Conservation (phyloP, 30 jellyfish, hydroid and myxozoan genomes). For the Aurelia sp. region DNA sequence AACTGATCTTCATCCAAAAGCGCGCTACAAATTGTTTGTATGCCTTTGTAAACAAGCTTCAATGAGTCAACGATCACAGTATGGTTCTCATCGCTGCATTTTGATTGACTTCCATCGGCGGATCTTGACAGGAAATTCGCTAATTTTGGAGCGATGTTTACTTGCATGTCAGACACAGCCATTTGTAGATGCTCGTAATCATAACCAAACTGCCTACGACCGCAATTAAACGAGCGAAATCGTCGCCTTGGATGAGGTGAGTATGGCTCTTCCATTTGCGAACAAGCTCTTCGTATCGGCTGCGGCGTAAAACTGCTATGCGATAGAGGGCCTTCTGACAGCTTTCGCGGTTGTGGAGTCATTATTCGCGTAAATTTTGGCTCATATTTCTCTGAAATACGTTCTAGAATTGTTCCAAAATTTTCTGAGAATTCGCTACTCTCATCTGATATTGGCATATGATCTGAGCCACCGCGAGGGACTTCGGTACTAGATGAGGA, state of each 20-base stretch:
- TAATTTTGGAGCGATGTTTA: constrained; percentile 78
- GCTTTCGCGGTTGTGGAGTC: constrained; percentile 68
- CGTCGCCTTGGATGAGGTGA: constrained; percentile 79
- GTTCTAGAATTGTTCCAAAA: constrained; percentile 34
- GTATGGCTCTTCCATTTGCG: constrained; percentile 72
- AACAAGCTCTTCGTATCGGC: constrained; percentile 55
- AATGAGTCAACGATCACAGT: constrained; percentile 66
- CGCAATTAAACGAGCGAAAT: constrained; percentile 51
- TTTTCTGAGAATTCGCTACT: constrained; percentile 47
- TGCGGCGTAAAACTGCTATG: constrained; percentile 48
- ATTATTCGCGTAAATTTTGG: constrained; percentile 44
- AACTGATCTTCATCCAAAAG: constrained; percentile 73
- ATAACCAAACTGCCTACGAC: constrained; percentile 34
- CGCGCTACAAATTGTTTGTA: constrained; percentile 75
- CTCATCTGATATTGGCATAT: constrained; percentile 32
- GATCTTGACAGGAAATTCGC: constrained; percentile 59
- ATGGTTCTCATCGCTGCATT: constrained; percentile 72
- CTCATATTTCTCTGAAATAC: constrained; percentile 35
- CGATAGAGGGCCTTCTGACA: background rate
- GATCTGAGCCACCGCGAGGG: constrained; percentile 59
- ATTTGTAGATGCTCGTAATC: constrained; percentile 59
- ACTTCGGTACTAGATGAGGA: constrained; percentile 71
- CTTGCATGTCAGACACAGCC: constrained; percentile 85
- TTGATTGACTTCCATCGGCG: constrained; percentile 11
- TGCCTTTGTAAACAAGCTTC: constrained; percentile 71